phyloP scores from a whole-genome alignment of 2,888 invertebrate genomes.

The Synanthedon myopaeformis region DNA sequence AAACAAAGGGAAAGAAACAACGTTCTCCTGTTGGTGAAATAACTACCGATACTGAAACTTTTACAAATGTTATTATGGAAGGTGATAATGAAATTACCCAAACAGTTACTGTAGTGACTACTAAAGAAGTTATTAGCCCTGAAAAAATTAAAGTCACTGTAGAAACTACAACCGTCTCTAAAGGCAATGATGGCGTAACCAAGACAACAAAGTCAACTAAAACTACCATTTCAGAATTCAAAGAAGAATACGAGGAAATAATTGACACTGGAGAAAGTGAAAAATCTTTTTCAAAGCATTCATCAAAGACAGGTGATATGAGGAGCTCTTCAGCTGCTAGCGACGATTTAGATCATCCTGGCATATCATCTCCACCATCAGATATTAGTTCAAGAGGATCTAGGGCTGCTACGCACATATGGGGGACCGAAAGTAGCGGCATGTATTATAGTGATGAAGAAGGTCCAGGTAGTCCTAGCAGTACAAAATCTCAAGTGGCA shows the following conservation, averaged over 20 bases:
- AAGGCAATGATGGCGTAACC: slow-evolving; percentile 52
- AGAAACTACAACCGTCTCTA: slow-evolving; percentile 62
- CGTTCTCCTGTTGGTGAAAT: slow-evolving; percentile 59
- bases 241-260: slow-evolving; percentile 61
- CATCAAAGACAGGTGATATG: slow-evolving; percentile 65
- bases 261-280: slow-evolving; percentile 57
- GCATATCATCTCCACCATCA: slow-evolving; percentile 70
- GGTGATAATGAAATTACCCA: slow-evolving; percentile 57
- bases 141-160: slow-evolving; percentile 60
- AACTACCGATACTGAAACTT: slow-evolving; percentile 58
- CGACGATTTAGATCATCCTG: slow-evolving; percentile 72
- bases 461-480: slow-evolving; percentile 75
- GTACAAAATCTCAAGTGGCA: slow-evolving; percentile 75
- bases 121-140: slow-evolving; percentile 59
- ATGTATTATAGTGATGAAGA: slow-evolving; percentile 76
- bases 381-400: slow-evolving; percentile 74
- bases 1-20: slow-evolving; percentile 41
- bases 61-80: slow-evolving; percentile 52
- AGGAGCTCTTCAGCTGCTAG: slow-evolving; percentile 74
- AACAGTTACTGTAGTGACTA: slow-evolving; percentile 60
- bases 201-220: slow-evolving; percentile 65
- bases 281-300: slow-evolving; percentile 59
- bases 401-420: slow-evolving; percentile 64
- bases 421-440: slow-evolving; percentile 66
- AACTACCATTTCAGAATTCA: slow-evolving; percentile 61